phyloP scores from a whole-genome alignment of 1,140 invertebrate genomes.

The Acromyrmex heyeri region DNA sequence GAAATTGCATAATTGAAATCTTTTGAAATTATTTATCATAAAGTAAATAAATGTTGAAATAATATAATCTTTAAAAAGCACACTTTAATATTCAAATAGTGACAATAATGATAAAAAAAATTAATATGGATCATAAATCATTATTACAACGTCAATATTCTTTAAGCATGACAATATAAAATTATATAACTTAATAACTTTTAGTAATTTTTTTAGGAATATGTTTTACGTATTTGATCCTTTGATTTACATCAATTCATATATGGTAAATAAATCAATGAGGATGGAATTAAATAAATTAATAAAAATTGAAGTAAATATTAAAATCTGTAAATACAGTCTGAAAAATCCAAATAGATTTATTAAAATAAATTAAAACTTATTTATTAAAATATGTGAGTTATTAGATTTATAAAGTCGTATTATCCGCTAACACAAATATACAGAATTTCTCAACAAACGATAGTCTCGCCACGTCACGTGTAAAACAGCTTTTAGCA shows the following conservation, averaged over 20 bases:
- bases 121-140: no score
- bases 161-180: not conserved
- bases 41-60: no score
- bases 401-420: not conserved
- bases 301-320: not conserved
- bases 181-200: no score
- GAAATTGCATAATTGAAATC: not conserved
- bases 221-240: not conserved
- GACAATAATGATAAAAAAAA: no score
- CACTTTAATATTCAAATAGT: no score
- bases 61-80: no score
- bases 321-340: not conserved
- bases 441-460: not conserved
- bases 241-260: not conserved
- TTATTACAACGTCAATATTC: not conserved
- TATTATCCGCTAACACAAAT: not conserved
- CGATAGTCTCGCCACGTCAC: conserved; percentile 8
- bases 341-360: not conserved
- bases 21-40: no score
- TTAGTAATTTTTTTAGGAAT: not conserved
- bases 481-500: conserved; percentile 8
- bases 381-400: not conserved
- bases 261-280: not conserved
- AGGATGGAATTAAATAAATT: not conserved
- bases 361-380: not conserved